These are phyloP conservation scores for Ariopsis seemanni DNA, from an alignment of 2,113 vertebrate species.

Conservation along the genomic window DNA sequence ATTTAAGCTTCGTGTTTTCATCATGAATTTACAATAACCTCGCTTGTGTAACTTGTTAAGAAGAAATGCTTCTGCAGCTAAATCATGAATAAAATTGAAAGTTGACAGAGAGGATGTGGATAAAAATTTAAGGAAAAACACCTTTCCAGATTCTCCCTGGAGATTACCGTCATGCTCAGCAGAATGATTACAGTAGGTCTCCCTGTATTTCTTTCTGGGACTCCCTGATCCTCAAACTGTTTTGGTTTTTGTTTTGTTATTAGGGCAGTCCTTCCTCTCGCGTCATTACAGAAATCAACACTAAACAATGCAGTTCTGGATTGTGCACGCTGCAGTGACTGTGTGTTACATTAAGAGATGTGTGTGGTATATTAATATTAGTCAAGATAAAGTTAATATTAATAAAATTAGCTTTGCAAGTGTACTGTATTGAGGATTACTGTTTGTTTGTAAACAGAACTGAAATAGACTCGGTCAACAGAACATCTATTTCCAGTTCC, in stretches of 20 bases:
- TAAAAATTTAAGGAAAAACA: not conserved
- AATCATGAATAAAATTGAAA: not conserved
- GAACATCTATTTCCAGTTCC: slow-evolving; percentile 4
- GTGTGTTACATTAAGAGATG: too few species aligned
- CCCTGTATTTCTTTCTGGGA: not conserved
- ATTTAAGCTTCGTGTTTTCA: not conserved
- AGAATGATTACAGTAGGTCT: not conserved
- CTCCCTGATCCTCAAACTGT: not conserved
- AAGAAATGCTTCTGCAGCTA: not conserved
- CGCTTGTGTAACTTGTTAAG: too few species aligned
- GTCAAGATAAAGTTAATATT: not conserved
- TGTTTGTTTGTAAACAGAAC: slow-evolving; percentile 21
- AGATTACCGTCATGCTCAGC: not conserved
- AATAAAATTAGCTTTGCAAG: not conserved
- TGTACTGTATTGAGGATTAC: not conserved
- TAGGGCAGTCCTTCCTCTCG: not conserved
- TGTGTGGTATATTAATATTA: not conserved
- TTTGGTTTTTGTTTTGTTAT: slow-evolving; percentile 40
- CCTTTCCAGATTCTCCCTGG: not conserved
- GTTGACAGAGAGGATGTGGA: not conserved
- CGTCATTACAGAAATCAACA: not conserved
- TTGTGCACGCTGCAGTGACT: not conserved
- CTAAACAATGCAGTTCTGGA: not conserved
- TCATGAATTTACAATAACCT: not conserved
- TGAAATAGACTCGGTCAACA: not conserved